A percentile compares a stretch with the other conserved stretches of the same genome.
phyloP scores from a whole-genome alignment of 2,888 invertebrate species.

The Meghimatium bilineatum region DNA sequence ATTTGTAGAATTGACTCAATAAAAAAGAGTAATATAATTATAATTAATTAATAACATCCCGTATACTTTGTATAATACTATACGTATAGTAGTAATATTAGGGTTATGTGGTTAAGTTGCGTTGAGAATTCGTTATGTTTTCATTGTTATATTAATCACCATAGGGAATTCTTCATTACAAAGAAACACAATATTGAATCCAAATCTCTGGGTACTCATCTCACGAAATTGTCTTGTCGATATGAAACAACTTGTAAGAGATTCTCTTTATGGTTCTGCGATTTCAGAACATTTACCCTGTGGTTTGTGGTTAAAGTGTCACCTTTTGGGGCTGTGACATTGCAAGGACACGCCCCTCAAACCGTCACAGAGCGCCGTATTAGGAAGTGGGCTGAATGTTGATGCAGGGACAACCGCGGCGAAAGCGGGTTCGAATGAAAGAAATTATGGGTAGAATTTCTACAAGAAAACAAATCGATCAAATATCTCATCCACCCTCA shows the following conservation, averaged over 20 bases:
- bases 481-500: slow-evolving; percentile 30
- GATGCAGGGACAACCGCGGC: slow-evolving; percentile 24
- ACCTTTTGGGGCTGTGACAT: slow-evolving; percentile 43
- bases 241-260: slow-evolving; percentile 38
- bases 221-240: slow-evolving; percentile 1
- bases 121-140: not conserved
- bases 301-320: slow-evolving; percentile 42
- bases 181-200: slow-evolving; percentile 13
- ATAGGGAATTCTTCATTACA: not conserved
- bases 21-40: too few species aligned
- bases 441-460: slow-evolving; percentile 26
- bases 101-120: too few species aligned
- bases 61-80: too few species aligned
- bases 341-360: slow-evolving; percentile 39
- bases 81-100: too few species aligned
- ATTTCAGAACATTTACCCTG: slow-evolving; percentile 31
- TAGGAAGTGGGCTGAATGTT: slow-evolving; percentile 48
- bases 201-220: not conserved
- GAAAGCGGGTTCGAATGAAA: slow-evolving; percentile 37
- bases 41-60: not conserved
- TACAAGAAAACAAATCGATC: slow-evolving; percentile 36
- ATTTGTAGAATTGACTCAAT: too few species aligned
- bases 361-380: slow-evolving; percentile 40
- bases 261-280: slow-evolving; percentile 24
- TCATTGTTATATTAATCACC: not conserved